Evolutionary conservation across 2,797 vertebrate species (phyloP).

Genomic region (Lerista edwardsae): DNA sequence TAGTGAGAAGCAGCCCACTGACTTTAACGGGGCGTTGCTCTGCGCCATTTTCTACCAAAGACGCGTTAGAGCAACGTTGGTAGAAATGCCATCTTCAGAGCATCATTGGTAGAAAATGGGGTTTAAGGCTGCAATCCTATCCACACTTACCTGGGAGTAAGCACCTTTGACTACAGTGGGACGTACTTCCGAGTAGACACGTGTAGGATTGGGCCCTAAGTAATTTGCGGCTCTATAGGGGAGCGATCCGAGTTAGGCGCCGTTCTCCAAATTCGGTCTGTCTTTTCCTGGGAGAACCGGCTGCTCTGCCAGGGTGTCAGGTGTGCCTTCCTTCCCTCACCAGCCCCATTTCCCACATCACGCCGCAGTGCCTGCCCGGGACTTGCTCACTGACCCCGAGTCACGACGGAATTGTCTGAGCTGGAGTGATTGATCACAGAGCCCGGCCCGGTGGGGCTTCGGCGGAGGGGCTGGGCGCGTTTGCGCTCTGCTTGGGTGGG

Average conservation of each 20-base stretch:
- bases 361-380: background rate
- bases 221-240: too few relatives aligned
- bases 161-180: too few relatives aligned
- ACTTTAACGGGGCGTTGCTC: background rate
- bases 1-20: background rate
- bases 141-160: too few relatives aligned
- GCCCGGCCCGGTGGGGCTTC: background rate
- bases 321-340: background rate
- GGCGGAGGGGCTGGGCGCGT: too few relatives aligned
- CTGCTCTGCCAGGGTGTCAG: background rate
- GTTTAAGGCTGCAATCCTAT: too few relatives aligned
- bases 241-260: background rate
- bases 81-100: too few relatives aligned
- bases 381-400: background rate
- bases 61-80: too few relatives aligned
- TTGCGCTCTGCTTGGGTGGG: background rate
- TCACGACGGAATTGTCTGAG: constrained; percentile 1
- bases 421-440: background rate
- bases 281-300: background rate
- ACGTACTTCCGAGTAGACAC: too few relatives aligned
- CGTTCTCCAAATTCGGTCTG: background rate
- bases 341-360: background rate
- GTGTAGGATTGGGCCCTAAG: too few relatives aligned
- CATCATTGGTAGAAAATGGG: too few relatives aligned
- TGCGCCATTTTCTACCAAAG: too few relatives aligned